Base-by-base conservation (phyloP, 2,888 invertebrate species). In the Globia sparganii region DNA sequence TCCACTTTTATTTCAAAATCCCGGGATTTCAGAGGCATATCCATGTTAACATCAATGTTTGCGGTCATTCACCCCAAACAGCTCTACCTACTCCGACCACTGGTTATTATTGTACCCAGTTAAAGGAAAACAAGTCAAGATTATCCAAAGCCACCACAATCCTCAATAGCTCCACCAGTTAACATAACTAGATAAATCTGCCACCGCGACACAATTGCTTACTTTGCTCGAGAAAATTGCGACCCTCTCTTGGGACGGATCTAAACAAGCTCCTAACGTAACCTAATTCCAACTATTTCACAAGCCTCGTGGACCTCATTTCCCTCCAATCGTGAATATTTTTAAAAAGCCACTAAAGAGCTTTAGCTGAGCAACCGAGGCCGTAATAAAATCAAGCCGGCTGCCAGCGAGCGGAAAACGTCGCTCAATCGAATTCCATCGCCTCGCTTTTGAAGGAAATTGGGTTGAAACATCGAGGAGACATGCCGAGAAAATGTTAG, bases 381-480 rank as follows among this genome's bases (percentile, higher is more conserved):
- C 76, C 28, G 80, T 91, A 91, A 92, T 91, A 90, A 91, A 91
- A 92, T 92, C 89, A 90, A 87, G 89, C 82, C 81, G 79, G 82
- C 88, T 89, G 87, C 85, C 83, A 81, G 83, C 80, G 84, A 80
- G 86, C 89, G 90, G 92, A 87, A 91, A 90, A 90, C 84, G 89
- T 80, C 87, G 73, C 82, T 81, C 88, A 92, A 92, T 92, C 88
- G 90, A 90, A 90, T 92, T 91, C 88, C 84, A 88, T 83, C 86
- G 88, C 87, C 86, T 81, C 86, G 90, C 88, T 88, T 89, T 85
- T 81, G 77, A 83, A 90, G 90, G 90, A 91, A 91, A 91, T 91
- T 91, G 88, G 86, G 88, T 91, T 89, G 88, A 86, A 89, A 85
- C 81, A 86, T 88, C 87, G 80, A 86, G 72, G 83, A 80, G 73